Percentiles rank a stretch among this genome's conserved stretches.
Conservation (phyloP, 1,140 invertebrate genomes). For the Venturia canescens region DNA sequence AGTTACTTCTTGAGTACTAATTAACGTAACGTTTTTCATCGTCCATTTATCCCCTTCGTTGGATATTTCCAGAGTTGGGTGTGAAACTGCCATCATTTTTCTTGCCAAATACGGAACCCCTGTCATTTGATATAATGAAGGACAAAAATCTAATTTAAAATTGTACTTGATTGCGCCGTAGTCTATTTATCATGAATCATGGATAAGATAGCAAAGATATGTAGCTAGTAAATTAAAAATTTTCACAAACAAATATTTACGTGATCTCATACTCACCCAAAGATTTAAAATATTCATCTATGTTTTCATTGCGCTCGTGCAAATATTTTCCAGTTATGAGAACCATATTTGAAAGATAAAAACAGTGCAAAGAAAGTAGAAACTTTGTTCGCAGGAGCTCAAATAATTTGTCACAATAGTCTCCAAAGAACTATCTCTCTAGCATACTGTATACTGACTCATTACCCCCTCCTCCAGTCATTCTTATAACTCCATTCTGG, state of each 20-base stretch:
- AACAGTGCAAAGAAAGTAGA: not conserved
- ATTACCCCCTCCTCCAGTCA: too few relatives aligned
- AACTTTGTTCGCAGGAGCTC: not conserved
- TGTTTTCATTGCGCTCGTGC: slow-evolving; percentile 81
- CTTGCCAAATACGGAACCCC: slow-evolving; percentile 78
- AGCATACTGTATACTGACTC: too few relatives aligned
- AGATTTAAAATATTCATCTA: slow-evolving; percentile 81
- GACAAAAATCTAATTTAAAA: slow-evolving; percentile 24
- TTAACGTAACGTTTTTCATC: slow-evolving; percentile 77
- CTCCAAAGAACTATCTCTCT: too few relatives aligned
- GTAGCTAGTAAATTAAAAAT: too few relatives aligned
- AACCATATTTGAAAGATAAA: slow-evolving; percentile 67
- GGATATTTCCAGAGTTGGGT: slow-evolving; percentile 79
- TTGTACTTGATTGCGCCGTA: not conserved
- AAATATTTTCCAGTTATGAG: slow-evolving; percentile 79
- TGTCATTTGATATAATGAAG: slow-evolving; percentile 46
- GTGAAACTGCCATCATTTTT: slow-evolving; percentile 81
- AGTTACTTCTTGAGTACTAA: slow-evolving; percentile 63
- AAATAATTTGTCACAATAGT: not conserved
- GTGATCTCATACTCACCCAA: slow-evolving; percentile 74
- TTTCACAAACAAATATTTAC: too few relatives aligned
- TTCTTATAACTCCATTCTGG: too few relatives aligned
- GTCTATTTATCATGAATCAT: too few relatives aligned
- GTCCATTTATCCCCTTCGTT: slow-evolving; percentile 78
- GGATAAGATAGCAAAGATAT: too few relatives aligned